Percentiles rank a stretch among this genome's conserved stretches.
Evolutionary conservation across 2,113 vertebrate species (phyloP).

Genomic region (Athene noctua): DNA sequence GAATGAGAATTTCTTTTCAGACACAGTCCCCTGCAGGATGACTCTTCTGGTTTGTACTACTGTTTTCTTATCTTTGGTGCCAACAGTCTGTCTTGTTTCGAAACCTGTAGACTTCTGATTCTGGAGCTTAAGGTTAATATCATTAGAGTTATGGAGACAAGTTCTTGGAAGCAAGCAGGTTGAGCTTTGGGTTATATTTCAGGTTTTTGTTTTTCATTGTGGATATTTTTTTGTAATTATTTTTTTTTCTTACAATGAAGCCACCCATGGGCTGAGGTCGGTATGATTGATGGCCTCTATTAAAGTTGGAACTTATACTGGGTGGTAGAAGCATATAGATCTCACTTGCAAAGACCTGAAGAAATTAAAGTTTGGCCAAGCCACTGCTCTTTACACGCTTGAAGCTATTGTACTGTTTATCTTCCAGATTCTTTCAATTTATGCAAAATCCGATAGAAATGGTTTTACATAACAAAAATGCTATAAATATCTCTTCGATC

Average conservation of each 20-base stretch:
- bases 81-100: not conserved
- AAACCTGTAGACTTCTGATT: not conserved
- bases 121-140: not conserved
- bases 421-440: not conserved
- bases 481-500: not conserved
- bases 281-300: not conserved
- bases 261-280: not conserved
- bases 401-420: not conserved
- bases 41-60: not conserved
- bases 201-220: not conserved
- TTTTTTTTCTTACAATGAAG: not conserved
- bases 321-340: not conserved
- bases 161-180: not conserved
- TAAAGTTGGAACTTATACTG: not conserved
- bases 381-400: not conserved
- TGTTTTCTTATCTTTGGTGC: not conserved
- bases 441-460: not conserved
- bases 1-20: not conserved
- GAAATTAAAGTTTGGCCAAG: not conserved
- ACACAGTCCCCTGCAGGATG: not conserved
- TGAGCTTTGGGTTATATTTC: not conserved
- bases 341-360: not conserved
- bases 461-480: not conserved
- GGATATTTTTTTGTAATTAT: not conserved
- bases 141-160: not conserved